Conservation (phyloP, 2,888 invertebrate genomes). For the Orthonychiurus folsomi region DNA sequence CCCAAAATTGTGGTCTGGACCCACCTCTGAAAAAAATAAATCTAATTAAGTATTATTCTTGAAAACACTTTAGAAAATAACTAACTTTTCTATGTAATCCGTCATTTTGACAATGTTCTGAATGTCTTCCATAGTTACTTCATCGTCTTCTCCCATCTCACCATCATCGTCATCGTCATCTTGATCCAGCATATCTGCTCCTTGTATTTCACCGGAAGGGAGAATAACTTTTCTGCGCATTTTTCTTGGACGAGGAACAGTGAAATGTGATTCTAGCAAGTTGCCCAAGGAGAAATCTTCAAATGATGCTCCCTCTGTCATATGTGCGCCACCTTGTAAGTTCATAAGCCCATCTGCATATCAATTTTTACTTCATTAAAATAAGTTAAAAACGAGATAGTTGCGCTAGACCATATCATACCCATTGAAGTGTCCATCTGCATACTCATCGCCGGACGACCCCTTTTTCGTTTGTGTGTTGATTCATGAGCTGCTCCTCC, state of each 20-base stretch:
- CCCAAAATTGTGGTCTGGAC: constrained; percentile 83
- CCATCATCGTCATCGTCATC: constrained; percentile 37
- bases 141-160: constrained; percentile 37
- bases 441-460: constrained; percentile 58
- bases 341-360: constrained; percentile 1
- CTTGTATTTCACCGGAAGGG: constrained; percentile 29
- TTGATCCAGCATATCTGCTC: constrained; percentile 16
- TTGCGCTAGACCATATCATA: constrained; percentile 9
- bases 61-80: constrained; percentile 1
- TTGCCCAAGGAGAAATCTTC: constrained; percentile 38
- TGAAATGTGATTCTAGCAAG: constrained; percentile 39
- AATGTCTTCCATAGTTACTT: constrained; percentile 39
- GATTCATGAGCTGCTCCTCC: constrained; percentile 42
- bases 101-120: constrained; percentile 40
- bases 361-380: background rate
- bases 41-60: too few relatives aligned
- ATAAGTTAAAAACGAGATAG: background rate
- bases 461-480: constrained; percentile 55
- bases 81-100: constrained; percentile 40
- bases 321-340: background rate
- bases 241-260: constrained; percentile 34
- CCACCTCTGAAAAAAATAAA: constrained; percentile 50
- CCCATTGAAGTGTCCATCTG: constrained; percentile 28
- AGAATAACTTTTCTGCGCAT: constrained; percentile 31
- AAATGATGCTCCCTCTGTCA: constrained; percentile 15